Evolutionary conservation across 2,888 invertebrate species (phyloP).

Genomic region (Meiosimyza decipiens): DNA sequence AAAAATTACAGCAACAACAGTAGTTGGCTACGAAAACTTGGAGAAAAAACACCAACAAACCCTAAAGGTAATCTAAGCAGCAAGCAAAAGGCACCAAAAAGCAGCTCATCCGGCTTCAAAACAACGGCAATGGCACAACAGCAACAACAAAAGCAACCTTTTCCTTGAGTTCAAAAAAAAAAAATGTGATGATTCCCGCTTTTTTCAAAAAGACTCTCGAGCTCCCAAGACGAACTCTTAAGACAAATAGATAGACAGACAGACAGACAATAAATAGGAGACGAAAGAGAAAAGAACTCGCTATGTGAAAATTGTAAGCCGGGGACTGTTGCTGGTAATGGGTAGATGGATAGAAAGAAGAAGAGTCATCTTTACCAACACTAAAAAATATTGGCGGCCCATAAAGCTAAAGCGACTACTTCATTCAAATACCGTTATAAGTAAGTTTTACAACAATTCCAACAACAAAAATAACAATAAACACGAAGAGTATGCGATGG

Average conservation of each 20-base stretch:
- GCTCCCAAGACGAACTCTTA: too few relatives aligned
- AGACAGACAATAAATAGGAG: too few relatives aligned
- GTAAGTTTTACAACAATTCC: conserved; percentile 29
- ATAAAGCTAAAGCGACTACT: conserved; percentile 31
- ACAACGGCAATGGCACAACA: conserved; percentile 3
- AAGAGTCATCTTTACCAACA: neutral
- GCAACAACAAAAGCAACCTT: conserved; percentile 8
- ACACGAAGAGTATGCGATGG: too few relatives aligned
- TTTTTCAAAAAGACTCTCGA: too few relatives aligned
- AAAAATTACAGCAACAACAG: conserved; percentile 1
- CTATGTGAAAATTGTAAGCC: too few relatives aligned
- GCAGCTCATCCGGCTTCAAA: conserved; percentile 28
- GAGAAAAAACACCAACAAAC: conserved; percentile 16
- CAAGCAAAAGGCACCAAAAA: conserved; percentile 19
- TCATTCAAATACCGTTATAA: conserved; percentile 29
- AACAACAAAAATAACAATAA: conserved; percentile 12
- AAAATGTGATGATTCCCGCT: too few relatives aligned
- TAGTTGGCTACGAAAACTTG: neutral
- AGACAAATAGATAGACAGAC: too few relatives aligned
- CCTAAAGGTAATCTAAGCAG: conserved; percentile 30
- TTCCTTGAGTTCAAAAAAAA: too few relatives aligned
- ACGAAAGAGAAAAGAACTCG: too few relatives aligned
- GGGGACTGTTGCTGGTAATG: too few relatives aligned
- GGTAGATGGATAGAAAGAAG: too few relatives aligned
- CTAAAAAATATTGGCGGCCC: conserved; percentile 23